These are phyloP conservation scores for Heliconius sara DNA, from an alignment of 2,888 invertebrate genomes.

Conservation along the genomic window DNA sequence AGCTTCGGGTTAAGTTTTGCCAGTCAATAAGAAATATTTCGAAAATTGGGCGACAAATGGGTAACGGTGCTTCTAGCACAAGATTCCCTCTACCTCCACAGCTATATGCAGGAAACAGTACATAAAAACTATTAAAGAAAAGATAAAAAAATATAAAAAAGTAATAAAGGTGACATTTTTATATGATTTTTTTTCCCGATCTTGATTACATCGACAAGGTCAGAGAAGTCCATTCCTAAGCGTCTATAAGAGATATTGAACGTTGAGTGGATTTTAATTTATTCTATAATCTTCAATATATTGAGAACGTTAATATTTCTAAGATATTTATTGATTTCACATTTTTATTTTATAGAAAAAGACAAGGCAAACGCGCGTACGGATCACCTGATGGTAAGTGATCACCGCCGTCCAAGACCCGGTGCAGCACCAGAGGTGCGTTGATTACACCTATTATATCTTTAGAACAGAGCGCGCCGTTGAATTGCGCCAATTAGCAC, in stretches of 20 bases:
- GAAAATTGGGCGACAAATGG: background rate
- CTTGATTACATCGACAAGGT: constrained; percentile 19
- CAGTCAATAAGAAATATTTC: background rate
- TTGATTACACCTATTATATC: background rate
- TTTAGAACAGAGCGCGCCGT: no score
- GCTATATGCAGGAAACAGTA: background rate
- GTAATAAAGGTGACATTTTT: background rate
- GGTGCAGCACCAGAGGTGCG: no score
- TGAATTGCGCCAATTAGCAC: no score
- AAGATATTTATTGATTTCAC: background rate
- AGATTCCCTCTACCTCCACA: background rate
- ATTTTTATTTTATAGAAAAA: no score
- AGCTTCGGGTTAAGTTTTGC: background rate
- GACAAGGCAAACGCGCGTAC: no score
- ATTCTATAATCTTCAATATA: constrained; percentile 4
- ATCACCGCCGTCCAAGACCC: no score
- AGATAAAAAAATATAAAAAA: background rate
- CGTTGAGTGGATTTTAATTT: constrained; percentile 10
- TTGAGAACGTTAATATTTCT: background rate
- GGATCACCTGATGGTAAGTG: no score
- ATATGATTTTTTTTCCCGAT: background rate
- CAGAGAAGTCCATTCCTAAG: constrained; percentile 5
- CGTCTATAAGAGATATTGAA: constrained; percentile 7
- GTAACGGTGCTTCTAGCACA: background rate
- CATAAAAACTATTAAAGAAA: no score